phyloP scores from a whole-genome alignment of 1,140 invertebrate species.

The Drosophila littoralis region DNA sequence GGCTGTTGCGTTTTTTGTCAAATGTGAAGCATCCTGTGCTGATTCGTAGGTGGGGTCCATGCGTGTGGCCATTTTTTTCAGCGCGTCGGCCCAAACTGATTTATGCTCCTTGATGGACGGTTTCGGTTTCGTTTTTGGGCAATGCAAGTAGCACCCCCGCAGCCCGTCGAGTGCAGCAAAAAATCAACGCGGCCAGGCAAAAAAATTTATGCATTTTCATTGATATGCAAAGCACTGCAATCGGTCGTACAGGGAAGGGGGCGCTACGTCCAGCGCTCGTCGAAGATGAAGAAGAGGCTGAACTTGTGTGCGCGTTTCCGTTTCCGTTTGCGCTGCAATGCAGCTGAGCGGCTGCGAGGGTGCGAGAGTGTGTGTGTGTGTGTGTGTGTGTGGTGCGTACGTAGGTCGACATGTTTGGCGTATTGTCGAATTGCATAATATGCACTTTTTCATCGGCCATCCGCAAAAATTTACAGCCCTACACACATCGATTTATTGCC shows the following conservation, averaged over 20 bases:
- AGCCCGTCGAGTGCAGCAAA: conserved; percentile 51
- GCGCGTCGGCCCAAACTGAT: conserved; percentile 61
- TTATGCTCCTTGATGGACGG: conserved; percentile 82
- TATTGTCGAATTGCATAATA: conserved; percentile 84
- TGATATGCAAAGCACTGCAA: conserved; percentile 80
- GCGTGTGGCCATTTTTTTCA: conserved; percentile 37
- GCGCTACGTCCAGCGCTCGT: conserved; percentile 6
- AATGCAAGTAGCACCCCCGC: conserved; percentile 2
- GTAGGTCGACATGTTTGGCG: conserved; percentile 77
- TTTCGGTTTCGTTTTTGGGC: conserved; percentile 15
- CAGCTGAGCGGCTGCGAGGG: conserved; percentile 19
- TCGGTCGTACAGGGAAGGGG: conserved; percentile 2
- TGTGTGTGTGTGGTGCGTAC: conserved; percentile 49
- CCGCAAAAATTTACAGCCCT: conserved; percentile 83
- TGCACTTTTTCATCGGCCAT: conserved; percentile 83
- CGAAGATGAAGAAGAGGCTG: conserved; percentile 68
- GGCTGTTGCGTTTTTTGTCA: conserved; percentile 56
- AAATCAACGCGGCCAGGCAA: conserved; percentile 48
- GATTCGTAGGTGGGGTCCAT: conserved; percentile 20
- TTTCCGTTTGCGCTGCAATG: conserved; percentile 57
- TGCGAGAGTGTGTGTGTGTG: conserved; percentile 16
- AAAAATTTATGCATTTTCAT: conserved; percentile 84
- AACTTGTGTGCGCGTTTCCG: conserved; percentile 79
- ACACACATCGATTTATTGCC: conserved; percentile 84
- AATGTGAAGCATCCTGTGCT: conserved; percentile 66